Evolutionary conservation across 2,888 invertebrate species (phyloP), one percentile per base, ranked within the genome.

Genomic region (Tinea semifulvella): DNA sequence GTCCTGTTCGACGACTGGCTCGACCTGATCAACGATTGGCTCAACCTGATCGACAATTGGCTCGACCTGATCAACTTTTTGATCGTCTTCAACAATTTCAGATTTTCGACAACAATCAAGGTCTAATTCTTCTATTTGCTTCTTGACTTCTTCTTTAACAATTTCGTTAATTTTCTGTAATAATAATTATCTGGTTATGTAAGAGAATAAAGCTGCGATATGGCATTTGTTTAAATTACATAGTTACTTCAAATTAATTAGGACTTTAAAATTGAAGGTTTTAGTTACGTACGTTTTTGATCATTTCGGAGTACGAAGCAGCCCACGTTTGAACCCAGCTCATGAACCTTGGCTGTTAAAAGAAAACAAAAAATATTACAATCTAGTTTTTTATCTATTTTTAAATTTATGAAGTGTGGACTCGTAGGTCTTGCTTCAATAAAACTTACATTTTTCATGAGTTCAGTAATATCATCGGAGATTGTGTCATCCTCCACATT

Each of bases 261-360:
- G n/a, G n/a, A n/a, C n/a, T n/a, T n/a, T n/a, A n/a, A n/a, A n/a
- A n/a, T n/a, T n/a, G n/a, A n/a, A n/a, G n/a, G n/a, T 22, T 7
- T 22, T 22, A 22, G 8, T 16, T 18, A 18, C 36, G 16, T 16
- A 65, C 66, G 46, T 58, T 50, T 5, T 54, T 52, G 2, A 65
- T 16, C 0, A 56, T 44, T 10, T 57, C 59, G 44, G 62, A 42
- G 44, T 64, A 63, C 2, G 56, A 52, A 0, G 55, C 42, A 1
- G 58, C 58, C 51, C 64, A 58, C 3, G 59, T 52, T 0, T 54
- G 50, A 6, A 68, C 43, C 56, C 63, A 64, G 1, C 51, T 47
- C 65, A 63, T 65, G 46, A 68, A 64, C 25, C 56, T 49, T 4
- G 63, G 58, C 67, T 68, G 53, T 18, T 4, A 35, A 11, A 14